Evolutionary conservation across 1,140 invertebrate genomes (phyloP), one percentile per base, ranked within the genome.

Genomic region (Bactericera cockerelli): DNA sequence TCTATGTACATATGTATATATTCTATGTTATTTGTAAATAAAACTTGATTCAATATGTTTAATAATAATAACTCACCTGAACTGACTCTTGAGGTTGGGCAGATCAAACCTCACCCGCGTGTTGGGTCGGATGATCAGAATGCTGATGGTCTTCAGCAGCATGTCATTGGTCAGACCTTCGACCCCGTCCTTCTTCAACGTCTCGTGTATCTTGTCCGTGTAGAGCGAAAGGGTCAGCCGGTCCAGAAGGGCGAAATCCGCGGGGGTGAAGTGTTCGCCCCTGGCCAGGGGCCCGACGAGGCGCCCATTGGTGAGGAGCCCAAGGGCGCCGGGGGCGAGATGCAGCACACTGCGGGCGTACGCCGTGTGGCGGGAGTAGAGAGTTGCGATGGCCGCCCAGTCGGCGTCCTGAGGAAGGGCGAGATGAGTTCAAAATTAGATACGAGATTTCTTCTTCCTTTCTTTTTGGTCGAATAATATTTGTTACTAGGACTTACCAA

Each of bases 211-310:
- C 72, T 91, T 91, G 59, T 91, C 84, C 1, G 83, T 82, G 70
- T 89, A 89, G 10, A 79, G 75, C 60, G 77, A 77, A 64, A 83
- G 74, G 66, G 81, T 81, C 68, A 81, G 82, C 69, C 87, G 83
- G 68, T 98, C 92, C 57, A 98, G 74, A 21, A 99, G 74, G 22
- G 79, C 75, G 71, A 97, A 95, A 74, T 99, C 96, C 59, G 96
- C 93, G 19, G 78, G 74, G n/a, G 81, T 83, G 70, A 99, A 95
- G 25, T 70, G 69, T 70, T 98, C 94, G 38, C 76, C 71, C 0
- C 76, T 68, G 1, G 78, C 72, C 8, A 98, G 76, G 0, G 93
- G 91, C 4, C 93, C 95, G 59, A 95, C 76, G 13, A 96, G 75
- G 56, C 87, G 79, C n/a, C 93, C 93, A 75, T 98, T 98, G 53